Evolutionary conservation across 2,797 vertebrate genomes (phyloP).

Genomic region (Crax fasciolata): DNA sequence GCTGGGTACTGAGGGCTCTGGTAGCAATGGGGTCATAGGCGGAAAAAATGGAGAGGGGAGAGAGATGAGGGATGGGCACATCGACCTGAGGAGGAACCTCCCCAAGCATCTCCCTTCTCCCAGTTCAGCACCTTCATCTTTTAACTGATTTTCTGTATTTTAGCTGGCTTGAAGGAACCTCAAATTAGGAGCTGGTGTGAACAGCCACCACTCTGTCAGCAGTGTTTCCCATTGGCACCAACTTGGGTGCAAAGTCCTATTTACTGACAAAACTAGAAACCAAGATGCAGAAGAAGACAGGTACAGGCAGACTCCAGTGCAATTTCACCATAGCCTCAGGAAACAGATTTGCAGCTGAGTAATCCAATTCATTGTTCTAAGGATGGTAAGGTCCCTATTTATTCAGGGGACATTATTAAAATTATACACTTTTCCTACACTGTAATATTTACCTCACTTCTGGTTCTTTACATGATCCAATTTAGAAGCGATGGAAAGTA

Average conservation of each 20-base stretch:
- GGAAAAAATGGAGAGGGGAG: not conserved
- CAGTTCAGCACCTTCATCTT: not conserved
- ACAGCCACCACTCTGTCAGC: not conserved
- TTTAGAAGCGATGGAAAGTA: not conserved
- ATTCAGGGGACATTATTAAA: constrained; percentile 6
- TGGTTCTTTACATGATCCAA: not conserved
- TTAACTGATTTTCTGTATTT: not conserved
- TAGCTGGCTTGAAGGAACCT: not conserved
- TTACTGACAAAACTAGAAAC: not conserved
- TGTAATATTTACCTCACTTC: not conserved
- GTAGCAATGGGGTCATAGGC: not conserved
- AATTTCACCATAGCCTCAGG: not conserved
- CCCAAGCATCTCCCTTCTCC: not conserved
- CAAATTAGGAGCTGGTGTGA: not conserved
- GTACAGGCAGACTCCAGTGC: fast-evolving
- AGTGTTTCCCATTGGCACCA: not conserved
- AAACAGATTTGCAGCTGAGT: not conserved
- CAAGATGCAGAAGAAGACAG: not conserved
- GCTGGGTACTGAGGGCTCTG: not conserved
- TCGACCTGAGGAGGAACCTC: not conserved
- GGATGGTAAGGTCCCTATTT: not conserved
- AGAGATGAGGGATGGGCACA: not conserved
- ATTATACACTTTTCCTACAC: not conserved
- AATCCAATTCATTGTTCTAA: not conserved
- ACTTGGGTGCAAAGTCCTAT: not conserved